Conservation (phyloP, 2,888 invertebrate genomes). For the Odontothrips loti region DNA sequence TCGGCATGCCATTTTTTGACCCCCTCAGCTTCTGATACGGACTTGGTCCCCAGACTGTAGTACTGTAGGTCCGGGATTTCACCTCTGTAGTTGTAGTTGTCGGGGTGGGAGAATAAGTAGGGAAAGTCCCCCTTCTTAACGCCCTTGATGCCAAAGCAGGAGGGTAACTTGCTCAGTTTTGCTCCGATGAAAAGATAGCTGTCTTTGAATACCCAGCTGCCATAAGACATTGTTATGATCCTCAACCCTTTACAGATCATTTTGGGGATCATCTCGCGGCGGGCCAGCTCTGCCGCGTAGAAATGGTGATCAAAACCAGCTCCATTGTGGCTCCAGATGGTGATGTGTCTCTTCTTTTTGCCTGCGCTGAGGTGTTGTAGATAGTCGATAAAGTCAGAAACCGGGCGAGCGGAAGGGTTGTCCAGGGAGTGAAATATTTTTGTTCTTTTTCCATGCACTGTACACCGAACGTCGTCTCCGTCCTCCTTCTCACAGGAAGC, state of each 20-base stretch:
- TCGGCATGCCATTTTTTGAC: not conserved
- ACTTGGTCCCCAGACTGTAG: not conserved
- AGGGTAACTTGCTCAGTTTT: not conserved
- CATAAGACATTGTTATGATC: not conserved
- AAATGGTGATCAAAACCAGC: not conserved
- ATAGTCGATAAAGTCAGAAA: not conserved
- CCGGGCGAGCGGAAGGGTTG: not conserved
- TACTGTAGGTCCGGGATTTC: not conserved
- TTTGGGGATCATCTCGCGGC: not conserved
- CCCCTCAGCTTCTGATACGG: not conserved
- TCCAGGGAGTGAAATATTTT: not conserved
- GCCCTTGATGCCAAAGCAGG: not conserved
- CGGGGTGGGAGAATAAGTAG: conserved; percentile 12
- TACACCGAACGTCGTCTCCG: not conserved
- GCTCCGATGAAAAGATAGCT: not conserved
- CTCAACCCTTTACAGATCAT: not conserved
- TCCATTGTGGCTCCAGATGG: not conserved
- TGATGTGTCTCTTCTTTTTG: not conserved
- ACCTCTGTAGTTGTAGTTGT: not conserved
- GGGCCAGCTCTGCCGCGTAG: not conserved
- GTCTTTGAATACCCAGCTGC: not conserved
- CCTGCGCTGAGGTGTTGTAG: not conserved
- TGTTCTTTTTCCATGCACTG: not conserved
- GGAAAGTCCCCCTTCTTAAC: not conserved
- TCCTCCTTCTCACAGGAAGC: not conserved